Evolutionary conservation across 2,888 invertebrate species (phyloP).

Genomic region (Scaeva pyrastri): DNA sequence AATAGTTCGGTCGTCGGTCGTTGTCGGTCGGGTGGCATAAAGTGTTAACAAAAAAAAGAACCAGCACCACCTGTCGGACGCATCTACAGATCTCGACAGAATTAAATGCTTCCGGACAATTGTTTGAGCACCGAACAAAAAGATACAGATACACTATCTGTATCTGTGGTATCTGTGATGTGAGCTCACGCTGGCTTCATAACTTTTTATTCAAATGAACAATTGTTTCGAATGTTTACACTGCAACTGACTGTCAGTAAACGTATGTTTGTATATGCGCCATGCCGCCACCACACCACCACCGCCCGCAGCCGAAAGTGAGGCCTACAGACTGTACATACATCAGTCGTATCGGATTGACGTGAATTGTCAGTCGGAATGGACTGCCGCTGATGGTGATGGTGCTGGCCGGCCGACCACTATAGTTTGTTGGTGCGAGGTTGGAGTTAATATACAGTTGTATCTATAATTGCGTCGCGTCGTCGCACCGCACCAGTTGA

Average conservation of each 20-base stretch:
- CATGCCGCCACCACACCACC: conserved; percentile 3
- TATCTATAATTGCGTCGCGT: conserved; percentile 70
- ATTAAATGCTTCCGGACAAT: conserved; percentile 76
- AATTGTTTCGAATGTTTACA: conserved; percentile 75
- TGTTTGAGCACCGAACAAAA: conserved; percentile 50
- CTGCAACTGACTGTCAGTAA: conserved; percentile 46
- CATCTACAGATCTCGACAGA: conserved; percentile 57
- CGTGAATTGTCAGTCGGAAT: conserved; percentile 45
- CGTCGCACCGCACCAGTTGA: conserved; percentile 52
- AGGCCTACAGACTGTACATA: not conserved
- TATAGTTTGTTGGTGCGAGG: not conserved
- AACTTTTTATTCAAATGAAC: conserved; percentile 76
- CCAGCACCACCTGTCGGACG: conserved; percentile 67
- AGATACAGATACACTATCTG: conserved; percentile 44
- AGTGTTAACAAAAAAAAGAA: conserved; percentile 14
- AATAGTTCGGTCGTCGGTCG: conserved; percentile 52
- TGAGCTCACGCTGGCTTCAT: conserved; percentile 63
- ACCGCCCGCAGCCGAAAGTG: not conserved
- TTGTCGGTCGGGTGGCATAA: conserved; percentile 39
- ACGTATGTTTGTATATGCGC: not conserved
- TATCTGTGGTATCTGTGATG: conserved; percentile 21
- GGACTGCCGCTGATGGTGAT: conserved; percentile 2
- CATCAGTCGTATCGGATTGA: conserved; percentile 39
- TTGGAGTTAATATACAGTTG: conserved; percentile 26
- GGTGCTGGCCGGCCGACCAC: not conserved